Percentiles rank a stretch among this genome's conserved stretches.
phyloP scores from a whole-genome alignment of 2,888 invertebrate genomes.

The Platycnemis pennipes region DNA sequence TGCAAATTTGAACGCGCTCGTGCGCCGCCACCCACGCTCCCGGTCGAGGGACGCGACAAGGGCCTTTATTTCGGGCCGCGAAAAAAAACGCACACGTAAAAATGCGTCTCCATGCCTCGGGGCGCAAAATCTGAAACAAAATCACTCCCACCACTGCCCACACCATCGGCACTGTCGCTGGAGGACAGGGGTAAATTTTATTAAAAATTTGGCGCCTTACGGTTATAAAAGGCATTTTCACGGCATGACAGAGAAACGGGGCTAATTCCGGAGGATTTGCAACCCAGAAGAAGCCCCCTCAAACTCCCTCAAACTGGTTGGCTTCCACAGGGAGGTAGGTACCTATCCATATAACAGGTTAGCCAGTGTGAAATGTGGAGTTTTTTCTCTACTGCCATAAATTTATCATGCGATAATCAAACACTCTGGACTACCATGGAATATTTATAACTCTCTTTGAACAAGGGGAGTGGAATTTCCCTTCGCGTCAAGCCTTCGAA shows the following conservation, averaged over 20 bases:
- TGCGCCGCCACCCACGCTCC: not conserved
- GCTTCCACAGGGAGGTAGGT: too few species aligned
- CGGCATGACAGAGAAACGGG: not conserved
- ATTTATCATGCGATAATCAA: not conserved
- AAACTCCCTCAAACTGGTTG: too few species aligned
- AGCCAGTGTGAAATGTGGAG: not conserved
- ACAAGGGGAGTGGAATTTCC: too few species aligned
- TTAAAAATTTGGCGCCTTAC: not conserved
- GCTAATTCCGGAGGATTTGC: too few species aligned
- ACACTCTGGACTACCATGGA: not conserved
- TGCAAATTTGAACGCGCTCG: not conserved
- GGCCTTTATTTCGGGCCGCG: not conserved
- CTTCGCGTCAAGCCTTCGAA: too few species aligned
- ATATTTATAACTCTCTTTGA: too few species aligned
- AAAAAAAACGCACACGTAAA: not conserved
- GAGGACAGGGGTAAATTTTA: not conserved
- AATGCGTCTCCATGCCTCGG: not conserved
- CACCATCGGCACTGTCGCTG: not conserved
- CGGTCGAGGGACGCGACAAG: not conserved
- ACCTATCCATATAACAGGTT: too few species aligned
- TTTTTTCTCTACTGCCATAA: too few species aligned
- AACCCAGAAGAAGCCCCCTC: too few species aligned
- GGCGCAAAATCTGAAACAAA: not conserved
- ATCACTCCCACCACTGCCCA: not conserved
- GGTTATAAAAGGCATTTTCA: not conserved